Conservation (phyloP, 2,888 invertebrate genomes). For the Heteromurus nitidus region DNA sequence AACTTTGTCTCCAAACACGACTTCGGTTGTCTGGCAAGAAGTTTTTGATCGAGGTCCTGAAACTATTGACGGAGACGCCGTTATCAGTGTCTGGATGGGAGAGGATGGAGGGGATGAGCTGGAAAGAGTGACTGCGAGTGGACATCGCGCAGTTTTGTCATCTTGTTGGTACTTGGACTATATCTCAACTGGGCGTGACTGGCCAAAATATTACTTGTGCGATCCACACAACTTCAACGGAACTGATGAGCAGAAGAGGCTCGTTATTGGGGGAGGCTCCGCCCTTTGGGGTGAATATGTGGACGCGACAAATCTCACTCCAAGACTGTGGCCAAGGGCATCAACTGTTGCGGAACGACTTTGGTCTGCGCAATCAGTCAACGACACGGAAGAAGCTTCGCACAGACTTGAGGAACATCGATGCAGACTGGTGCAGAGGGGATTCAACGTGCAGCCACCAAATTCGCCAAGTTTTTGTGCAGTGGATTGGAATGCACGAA, state of each 20-base stretch:
- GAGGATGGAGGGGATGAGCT: constrained; percentile 74
- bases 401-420: constrained; percentile 83
- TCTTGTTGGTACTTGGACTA: constrained; percentile 90
- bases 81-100: constrained; percentile 89
- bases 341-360: constrained; percentile 90
- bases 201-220: constrained; percentile 82
- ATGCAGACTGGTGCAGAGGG: constrained; percentile 83
- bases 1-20: constrained; percentile 75
- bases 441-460: constrained; percentile 82
- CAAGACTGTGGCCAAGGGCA: constrained; percentile 88
- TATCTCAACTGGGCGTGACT: constrained; percentile 79
- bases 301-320: constrained; percentile 80
- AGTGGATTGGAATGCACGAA: constrained; percentile 60
- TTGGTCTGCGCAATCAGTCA: constrained; percentile 80
- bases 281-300: constrained; percentile 95
- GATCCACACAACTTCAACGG: constrained; percentile 81
- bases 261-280: constrained; percentile 91
- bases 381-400: constrained; percentile 77
- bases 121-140: constrained; percentile 79
- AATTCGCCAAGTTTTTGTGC: constrained; percentile 82
- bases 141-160: constrained; percentile 83
- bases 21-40: constrained; percentile 89
- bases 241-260: constrained; percentile 76
- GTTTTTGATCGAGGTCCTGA: constrained; percentile 85
- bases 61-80: constrained; percentile 78